Evolutionary conservation across 2,113 vertebrate species (phyloP).

Genomic region (Sakesphorus luctuosus): DNA sequence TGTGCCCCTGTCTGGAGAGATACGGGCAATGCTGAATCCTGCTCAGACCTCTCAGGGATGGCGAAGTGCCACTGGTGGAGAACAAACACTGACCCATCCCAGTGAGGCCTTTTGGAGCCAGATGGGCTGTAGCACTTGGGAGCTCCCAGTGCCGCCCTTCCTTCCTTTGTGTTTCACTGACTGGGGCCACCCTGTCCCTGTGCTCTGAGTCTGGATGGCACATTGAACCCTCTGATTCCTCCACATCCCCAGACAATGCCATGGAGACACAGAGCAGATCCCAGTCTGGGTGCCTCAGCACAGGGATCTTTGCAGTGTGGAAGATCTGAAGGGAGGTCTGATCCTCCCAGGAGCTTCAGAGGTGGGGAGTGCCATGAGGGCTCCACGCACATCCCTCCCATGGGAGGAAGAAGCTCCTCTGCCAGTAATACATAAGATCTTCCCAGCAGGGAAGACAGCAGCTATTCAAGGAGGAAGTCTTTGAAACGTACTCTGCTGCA

Average conservation of each 20-base stretch:
- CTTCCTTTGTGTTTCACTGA: slow-evolving; percentile 9
- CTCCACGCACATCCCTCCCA: background rate
- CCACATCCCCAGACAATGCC: rapidly evolving
- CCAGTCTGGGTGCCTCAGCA: background rate
- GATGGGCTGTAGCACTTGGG: background rate
- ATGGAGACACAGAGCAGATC: rapidly evolving
- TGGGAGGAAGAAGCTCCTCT: slow-evolving; percentile 37
- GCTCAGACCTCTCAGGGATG: background rate
- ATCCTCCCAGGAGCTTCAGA: background rate
- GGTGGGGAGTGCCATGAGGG: background rate
- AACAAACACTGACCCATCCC: background rate
- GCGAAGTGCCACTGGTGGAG: background rate
- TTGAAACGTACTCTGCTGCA: slow-evolving; percentile 8
- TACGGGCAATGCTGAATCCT: rapidly evolving
- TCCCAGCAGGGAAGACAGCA: background rate
- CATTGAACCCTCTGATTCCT: background rate
- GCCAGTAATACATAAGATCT: background rate
- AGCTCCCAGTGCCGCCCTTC: slow-evolving; percentile 21
- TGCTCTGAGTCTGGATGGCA: background rate
- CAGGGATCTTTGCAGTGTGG: background rate
- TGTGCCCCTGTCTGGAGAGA: background rate
- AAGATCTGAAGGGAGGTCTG: background rate
- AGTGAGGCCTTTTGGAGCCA: background rate
- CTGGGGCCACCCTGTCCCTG: background rate
- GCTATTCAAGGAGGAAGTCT: slow-evolving; percentile 33